Evolutionary conservation across 2,888 invertebrate genomes (phyloP), one percentile per base, ranked within the genome.

Genomic region (Drosophila subquinaria): DNA sequence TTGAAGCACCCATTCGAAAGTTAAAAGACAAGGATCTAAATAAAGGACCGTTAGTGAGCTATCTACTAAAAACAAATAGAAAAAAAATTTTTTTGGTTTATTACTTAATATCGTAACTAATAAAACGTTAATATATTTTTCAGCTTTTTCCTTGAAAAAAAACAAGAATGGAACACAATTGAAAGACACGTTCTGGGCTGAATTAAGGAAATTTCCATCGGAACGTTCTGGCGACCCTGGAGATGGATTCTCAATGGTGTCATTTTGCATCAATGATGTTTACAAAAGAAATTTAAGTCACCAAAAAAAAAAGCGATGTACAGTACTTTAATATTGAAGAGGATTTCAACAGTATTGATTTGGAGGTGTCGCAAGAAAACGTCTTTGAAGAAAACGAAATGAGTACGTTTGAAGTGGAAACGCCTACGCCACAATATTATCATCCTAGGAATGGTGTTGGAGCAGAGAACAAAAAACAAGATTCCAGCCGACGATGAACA

Each of bases 131-230:
- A 48, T 27, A 8, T 48, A 30, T 30, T 48, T 48, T 48, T 48
- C 9, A 30, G 30, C n/a, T n/a, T 4, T n/a, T 9, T n/a, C 45
- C 40, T 42, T 66, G 35, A 73, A 66, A 50, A 69, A 70, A 70
- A 66, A 73, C 60, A 60, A n/a, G n/a, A n/a, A n/a, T n/a, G 69
- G 61, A 62, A 65, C 62, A 56, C 60, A 60, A 53, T 66, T 66
- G 43, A 61, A 63, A 36, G 61, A 64, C 48, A 59, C 63, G 55
- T 72, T 68, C 23, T 64, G 72, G 42, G 55, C 56, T 35, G 64
- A 72, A 60, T 35, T 72, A 60, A 68, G 52, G 36, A 60, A 67
- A 57, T 35, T 23, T 57, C 71, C 52, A 66, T 15, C 48, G 45
- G 66, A 63, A n/a, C 62, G 53, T 53, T 66, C 57, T 38, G 62